phyloP scores from a whole-genome alignment of 2,797 vertebrate genomes.

The Hippocampus kuda region DNA sequence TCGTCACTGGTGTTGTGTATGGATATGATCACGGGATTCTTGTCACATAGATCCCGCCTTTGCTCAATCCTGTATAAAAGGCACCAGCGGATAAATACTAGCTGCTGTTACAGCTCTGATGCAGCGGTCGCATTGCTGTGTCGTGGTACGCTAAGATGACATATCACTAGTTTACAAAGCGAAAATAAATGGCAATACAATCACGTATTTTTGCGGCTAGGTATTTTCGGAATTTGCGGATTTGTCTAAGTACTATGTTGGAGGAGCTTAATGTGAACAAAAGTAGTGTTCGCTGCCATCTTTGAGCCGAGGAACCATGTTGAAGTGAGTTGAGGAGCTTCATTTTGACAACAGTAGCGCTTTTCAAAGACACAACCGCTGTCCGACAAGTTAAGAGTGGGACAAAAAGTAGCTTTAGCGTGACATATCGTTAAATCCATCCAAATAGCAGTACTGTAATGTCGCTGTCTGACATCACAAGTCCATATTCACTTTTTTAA shows the following conservation, averaged over 20 bases:
- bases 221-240: too few species aligned
- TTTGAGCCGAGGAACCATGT: not conserved
- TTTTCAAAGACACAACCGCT: not conserved
- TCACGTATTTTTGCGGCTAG: not conserved
- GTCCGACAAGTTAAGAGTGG: not conserved
- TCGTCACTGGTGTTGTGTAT: too few species aligned
- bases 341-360: not conserved
- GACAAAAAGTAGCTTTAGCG: too few species aligned
- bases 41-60: not conserved
- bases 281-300: too few species aligned
- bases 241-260: too few species aligned
- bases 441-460: not conserved
- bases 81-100: not conserved
- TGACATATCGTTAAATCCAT: not conserved
- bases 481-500: not conserved
- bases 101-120: not conserved
- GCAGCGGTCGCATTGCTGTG: not conserved
- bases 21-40: too few species aligned
- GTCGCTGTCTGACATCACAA: not conserved
- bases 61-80: not conserved
- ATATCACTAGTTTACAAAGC: not conserved
- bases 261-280: too few species aligned
- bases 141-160: not conserved
- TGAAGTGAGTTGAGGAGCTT: not conserved
- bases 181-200: not conserved